A percentile compares a stretch with the other conserved stretches of the same genome.
phyloP scores from a whole-genome alignment of 1,140 invertebrate species.

The Drosophila equinoxialis region DNA sequence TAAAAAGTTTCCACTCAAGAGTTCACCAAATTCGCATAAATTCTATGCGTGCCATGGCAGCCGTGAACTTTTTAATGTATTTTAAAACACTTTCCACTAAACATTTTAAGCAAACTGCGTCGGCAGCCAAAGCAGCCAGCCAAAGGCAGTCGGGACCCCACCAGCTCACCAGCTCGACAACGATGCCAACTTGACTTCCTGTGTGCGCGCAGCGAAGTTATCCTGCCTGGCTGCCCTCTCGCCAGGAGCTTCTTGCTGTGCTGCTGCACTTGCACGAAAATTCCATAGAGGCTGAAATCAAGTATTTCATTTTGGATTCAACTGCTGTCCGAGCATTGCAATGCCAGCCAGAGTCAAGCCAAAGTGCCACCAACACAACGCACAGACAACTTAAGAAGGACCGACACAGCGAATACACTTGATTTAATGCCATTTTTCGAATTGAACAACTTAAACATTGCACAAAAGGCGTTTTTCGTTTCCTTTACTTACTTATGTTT shows the following conservation, averaged over 20 bases:
- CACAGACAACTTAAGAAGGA: constrained; percentile 14
- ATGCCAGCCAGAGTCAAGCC: constrained; percentile 30
- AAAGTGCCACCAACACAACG: constrained; percentile 38
- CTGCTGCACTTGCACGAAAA: constrained; percentile 42
- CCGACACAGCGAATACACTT: constrained; percentile 1
- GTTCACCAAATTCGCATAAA: constrained; percentile 81
- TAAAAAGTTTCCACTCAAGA: constrained; percentile 77
- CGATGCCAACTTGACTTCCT: constrained; percentile 74
- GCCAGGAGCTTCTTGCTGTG: constrained; percentile 31
- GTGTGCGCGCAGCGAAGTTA: constrained; percentile 70
- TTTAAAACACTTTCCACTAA: constrained; percentile 81
- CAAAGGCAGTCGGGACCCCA: constrained; percentile 4
- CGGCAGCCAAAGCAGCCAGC: constrained; percentile 4
- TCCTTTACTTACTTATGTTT: neutral
- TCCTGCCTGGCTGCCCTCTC: constrained; percentile 13
- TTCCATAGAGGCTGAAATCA: constrained; percentile 78
- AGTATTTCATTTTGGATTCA: constrained; percentile 81
- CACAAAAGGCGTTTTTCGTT: no score
- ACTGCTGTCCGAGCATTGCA: constrained; percentile 77
- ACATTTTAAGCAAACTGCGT: constrained; percentile 78
- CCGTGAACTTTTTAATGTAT: constrained; percentile 80
- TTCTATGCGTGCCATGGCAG: constrained; percentile 77
- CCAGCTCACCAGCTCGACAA: constrained; percentile 19
- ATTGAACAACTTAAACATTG: no score
- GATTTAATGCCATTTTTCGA: neutral